These are phyloP conservation scores for Apantesis nais DNA, from an alignment of 2,888 invertebrate genomes.

Conservation along the genomic window DNA sequence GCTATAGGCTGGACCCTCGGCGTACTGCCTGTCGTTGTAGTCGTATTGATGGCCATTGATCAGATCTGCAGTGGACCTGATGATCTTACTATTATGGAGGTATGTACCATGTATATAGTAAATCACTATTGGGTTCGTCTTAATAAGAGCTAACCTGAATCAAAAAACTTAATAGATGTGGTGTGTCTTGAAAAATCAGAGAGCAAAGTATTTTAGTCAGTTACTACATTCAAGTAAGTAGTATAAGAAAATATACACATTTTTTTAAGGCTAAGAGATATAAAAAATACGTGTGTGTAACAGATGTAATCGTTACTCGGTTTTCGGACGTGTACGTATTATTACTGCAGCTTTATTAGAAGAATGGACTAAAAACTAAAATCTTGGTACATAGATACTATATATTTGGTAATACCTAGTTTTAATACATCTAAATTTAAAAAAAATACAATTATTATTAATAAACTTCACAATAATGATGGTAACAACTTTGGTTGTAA, in stretches of 20 bases:
- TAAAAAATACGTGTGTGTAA: no score
- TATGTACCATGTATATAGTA: conserved; percentile 31
- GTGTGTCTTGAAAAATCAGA: not conserved
- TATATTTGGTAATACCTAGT: no score
- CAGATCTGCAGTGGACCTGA: conserved; percentile 86
- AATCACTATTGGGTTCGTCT: not conserved
- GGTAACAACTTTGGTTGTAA: no score
- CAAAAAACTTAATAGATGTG: not conserved
- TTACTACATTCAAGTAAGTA: not conserved
- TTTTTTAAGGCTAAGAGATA: no score
- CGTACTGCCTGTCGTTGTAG: conserved; percentile 89
- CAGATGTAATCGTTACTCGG: no score
- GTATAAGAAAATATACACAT: no score
- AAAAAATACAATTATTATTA: no score
- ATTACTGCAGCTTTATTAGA: no score
- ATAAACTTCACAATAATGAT: not conserved
- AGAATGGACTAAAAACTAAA: no score
- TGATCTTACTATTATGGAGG: conserved; percentile 84
- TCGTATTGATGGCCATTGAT: conserved; percentile 85
- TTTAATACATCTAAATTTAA: no score
- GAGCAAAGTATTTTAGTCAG: not conserved
- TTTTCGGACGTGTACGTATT: no score
- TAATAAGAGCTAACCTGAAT: not conserved
- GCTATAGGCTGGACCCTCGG: conserved; percentile 91
- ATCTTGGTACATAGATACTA: no score